Conservation (phyloP, 1,140 invertebrate species). For the Portunus trituberculatus region DNA sequence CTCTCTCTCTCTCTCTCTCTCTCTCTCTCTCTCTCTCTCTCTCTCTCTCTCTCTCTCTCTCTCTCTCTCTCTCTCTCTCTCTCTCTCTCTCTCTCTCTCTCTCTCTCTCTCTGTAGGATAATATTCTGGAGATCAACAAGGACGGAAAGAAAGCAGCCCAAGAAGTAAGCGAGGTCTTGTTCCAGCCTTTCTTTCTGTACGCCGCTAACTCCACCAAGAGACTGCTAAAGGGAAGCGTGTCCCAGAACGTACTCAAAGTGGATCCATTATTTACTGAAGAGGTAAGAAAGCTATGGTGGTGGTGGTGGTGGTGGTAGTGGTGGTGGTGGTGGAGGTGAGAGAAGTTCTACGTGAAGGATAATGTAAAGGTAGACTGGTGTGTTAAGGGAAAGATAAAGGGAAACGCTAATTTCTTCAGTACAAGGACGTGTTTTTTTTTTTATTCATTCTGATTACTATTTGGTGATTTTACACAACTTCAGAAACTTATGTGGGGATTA, state of each 20-base stretch:
- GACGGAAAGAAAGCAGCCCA: background rate
- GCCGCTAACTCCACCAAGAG: background rate
- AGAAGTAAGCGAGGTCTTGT: background rate
- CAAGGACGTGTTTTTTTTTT: no score
- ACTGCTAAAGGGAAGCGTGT: background rate
- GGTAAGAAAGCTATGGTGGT: background rate
- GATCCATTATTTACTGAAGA: background rate
- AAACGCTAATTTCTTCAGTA: no score
- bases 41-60: background rate
- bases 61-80: conserved; percentile 47
- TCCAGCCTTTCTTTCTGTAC: background rate
- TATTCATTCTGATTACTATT: no score
- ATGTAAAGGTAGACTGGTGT: background rate
- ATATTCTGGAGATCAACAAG: background rate
- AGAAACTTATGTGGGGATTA: no score
- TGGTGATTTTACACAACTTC: no score
- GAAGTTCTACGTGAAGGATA: background rate
- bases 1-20: background rate
- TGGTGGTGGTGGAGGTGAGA: no score
- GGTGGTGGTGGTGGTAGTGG: background rate
- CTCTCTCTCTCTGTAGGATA: background rate
- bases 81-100: conserved; percentile 22
- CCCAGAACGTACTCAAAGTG: background rate
- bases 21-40: background rate
- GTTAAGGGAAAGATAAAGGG: background rate